These are phyloP conservation scores for Leucophenga maculata DNA, from an alignment of 2,888 invertebrate species.

Conservation along the genomic window DNA sequence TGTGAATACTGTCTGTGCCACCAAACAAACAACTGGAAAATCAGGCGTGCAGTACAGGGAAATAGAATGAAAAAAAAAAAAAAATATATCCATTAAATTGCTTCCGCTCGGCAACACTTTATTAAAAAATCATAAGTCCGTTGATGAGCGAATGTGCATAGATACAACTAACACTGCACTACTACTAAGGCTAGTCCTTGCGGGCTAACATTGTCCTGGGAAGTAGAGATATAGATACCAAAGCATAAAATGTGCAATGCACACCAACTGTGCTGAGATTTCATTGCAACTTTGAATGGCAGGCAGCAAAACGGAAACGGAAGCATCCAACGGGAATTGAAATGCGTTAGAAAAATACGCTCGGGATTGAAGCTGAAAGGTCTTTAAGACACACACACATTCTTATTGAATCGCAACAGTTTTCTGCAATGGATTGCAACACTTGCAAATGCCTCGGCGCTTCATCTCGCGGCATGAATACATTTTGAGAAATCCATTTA, in stretches of 20 bases:
- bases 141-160: no score
- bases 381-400: no score
- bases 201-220: neutral
- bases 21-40: neutral
- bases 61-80: constrained; percentile 28
- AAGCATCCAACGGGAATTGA: no score
- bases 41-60: neutral
- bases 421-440: no score
- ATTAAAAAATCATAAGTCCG: constrained; percentile 42
- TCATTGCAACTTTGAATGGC: no score
- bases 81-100: constrained; percentile 40
- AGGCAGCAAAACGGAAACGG: no score
- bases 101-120: constrained; percentile 43
- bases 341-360: no score
- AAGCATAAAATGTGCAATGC: neutral
- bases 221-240: neutral
- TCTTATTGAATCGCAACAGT: no score
- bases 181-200: neutral
- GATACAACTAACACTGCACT: neutral
- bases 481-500: neutral
- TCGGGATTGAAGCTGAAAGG: no score
- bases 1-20: constrained; percentile 1
- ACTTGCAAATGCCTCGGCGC: no score
- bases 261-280: neutral
- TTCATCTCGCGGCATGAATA: no score